Evolutionary conservation across 2,888 invertebrate genomes (phyloP), one percentile per base, ranked within the genome.

Genomic region (Sphecodes monilicornis): DNA sequence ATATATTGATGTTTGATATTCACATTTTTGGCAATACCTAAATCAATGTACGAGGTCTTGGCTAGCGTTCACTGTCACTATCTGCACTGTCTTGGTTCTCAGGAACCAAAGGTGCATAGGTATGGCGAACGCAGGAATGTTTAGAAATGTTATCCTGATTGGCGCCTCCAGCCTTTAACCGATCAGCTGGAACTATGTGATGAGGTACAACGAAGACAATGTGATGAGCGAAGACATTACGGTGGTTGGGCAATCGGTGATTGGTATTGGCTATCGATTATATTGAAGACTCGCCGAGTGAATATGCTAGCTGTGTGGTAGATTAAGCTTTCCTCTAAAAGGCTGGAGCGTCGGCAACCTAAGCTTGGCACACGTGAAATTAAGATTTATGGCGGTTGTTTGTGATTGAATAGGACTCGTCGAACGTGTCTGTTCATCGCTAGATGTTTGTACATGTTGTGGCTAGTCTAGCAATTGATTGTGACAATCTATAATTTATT

Each of bases 121-220:
- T 26, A 43, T 50, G 18, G 26, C 36, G 32, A 18, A 22, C 41
- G 60, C 57, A 29, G 41, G 60, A 60, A 60, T 60, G 60, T 29
- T 16, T 6, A 60, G 73, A 74, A 74, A 74, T 60, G 73, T 73
- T 57, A 57, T 73, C 57, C 26, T 26, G 73, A 73, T 41, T 22
- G 66, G 39, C 57, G 73, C 54, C 10, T 54, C 39, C 10, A 73
- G 73, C 66, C 39, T 66, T 39, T 5, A 36, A 22, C 22, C 22
- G 22, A 39, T 22, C 39, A 11, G 66, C 18, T 22, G 11, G 66
- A 36, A 66, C 39, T 39, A 66, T 39, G 39, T 36, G 29, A 39
- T 32, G 54, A 26, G 39, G 41, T 11, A 36, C 13, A 66, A 66
- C 32, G 66, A 66, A 66, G 39, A 66, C 66, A 66, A 66, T 66